phyloP scores from a whole-genome alignment of 2,888 invertebrate species.

The Ornithoptera alexandrae region DNA sequence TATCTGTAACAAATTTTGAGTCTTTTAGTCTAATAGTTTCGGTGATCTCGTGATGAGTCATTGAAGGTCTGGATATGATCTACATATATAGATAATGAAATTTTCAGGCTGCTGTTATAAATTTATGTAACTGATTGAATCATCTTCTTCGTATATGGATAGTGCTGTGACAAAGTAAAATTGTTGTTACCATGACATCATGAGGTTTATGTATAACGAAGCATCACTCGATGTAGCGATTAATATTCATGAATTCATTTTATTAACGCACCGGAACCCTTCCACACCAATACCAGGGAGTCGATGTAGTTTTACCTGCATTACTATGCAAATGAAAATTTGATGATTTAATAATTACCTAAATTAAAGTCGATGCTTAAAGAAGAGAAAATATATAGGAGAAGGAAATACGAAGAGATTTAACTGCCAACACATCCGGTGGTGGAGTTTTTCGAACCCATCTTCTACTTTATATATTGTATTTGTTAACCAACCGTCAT shows the following conservation, averaged over 20 bases:
- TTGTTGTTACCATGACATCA: conserved; percentile 8
- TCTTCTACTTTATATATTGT: no score
- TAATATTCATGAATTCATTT: conserved; percentile 26
- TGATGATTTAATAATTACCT: conserved; percentile 18
- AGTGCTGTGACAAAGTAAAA: neutral
- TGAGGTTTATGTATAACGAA: conserved; percentile 18
- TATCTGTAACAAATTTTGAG: no score
- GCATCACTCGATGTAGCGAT: conserved; percentile 16
- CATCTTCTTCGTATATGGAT: neutral
- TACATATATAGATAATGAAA: no score
- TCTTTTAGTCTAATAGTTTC: no score
- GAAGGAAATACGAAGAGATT: neutral
- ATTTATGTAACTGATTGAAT: neutral
- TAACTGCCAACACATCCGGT: no score
- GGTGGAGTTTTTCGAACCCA: no score
- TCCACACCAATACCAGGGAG: conserved; percentile 3
- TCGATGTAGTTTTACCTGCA: conserved; percentile 27
- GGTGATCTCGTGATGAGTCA: no score
- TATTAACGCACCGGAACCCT: conserved; percentile 21
- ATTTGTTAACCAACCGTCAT: no score
- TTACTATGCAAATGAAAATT: conserved; percentile 30
- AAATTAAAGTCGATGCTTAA: conserved; percentile 12
- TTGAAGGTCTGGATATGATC: no score
- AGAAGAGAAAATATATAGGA: neutral
- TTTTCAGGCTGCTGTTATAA: neutral